Evolutionary conservation across 2,113 vertebrate species (phyloP).

Genomic region (Desmodus rotundus): DNA sequence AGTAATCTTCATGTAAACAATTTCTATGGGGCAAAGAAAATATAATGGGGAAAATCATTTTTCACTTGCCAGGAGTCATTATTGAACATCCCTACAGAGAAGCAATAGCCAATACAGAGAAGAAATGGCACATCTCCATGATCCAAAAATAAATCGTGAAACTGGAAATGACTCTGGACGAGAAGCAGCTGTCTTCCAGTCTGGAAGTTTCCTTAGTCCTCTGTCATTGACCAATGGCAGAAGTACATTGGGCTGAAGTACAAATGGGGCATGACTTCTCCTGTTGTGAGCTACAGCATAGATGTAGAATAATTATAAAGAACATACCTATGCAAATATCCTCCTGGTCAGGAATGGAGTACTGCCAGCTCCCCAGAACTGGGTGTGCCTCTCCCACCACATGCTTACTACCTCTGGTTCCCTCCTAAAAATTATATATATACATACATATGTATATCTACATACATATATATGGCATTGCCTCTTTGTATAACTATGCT

Average conservation of each 20-base stretch:
- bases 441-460: too few relatives aligned
- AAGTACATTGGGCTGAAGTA: neutral
- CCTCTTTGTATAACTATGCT: neutral
- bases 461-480: too few relatives aligned
- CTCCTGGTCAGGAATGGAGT: neutral
- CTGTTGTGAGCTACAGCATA: neutral
- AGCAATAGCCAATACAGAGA: neutral
- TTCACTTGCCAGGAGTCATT: neutral
- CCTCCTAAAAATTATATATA: neutral
- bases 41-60: neutral
- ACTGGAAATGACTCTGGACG: neutral
- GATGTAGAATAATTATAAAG: neutral
- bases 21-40: neutral
- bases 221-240: neutral
- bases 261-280: neutral
- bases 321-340: too few relatives aligned
- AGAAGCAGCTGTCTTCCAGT: accelerated
- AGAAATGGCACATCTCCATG: neutral
- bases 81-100: neutral
- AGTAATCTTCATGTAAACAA: neutral
- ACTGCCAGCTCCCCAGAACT: neutral
- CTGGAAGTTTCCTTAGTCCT: neutral
- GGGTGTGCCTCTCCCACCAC: neutral
- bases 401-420: neutral
- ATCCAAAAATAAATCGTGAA: neutral